Conservation (phyloP, 2,888 invertebrate genomes). For the Hanleya hanleyi region DNA sequence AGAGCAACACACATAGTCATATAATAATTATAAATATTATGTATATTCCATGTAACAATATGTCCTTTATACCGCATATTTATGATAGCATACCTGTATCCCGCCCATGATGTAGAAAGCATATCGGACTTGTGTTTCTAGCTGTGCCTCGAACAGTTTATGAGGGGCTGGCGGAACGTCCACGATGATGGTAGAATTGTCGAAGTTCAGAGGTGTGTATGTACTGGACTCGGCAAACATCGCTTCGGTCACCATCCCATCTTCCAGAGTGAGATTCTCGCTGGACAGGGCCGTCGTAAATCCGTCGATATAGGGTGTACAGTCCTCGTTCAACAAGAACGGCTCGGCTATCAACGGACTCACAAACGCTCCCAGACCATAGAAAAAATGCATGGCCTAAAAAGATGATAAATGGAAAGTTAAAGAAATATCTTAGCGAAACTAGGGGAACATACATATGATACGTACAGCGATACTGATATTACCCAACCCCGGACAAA, state of each 20-base stretch:
- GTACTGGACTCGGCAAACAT: background rate
- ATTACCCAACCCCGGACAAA: too few species aligned
- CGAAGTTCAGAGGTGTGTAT: background rate
- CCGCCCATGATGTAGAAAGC: conserved; percentile 75
- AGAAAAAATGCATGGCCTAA: conserved; percentile 75
- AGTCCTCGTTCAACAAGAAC: conserved; percentile 74
- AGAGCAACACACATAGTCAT: too few species aligned
- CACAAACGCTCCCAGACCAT: conserved; percentile 75
- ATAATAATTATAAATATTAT: too few species aligned
- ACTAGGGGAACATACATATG: too few species aligned
- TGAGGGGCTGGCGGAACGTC: conserved; percentile 43
- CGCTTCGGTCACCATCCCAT: background rate
- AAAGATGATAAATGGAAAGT: too few species aligned
- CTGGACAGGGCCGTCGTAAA: conserved; percentile 30
- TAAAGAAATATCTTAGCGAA: too few species aligned
- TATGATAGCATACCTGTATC: conserved; percentile 74
- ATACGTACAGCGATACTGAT: too few species aligned
- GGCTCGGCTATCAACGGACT: conserved; percentile 75
- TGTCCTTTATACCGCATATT: too few species aligned
- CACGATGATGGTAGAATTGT: background rate
- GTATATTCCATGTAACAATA: too few species aligned
- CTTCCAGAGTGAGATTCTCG: background rate
- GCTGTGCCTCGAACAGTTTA: conserved; percentile 60
- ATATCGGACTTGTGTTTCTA: conserved; percentile 66
- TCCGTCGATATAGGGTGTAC: conserved; percentile 68